Evolutionary conservation across 1,140 invertebrate species (phyloP).

Genomic region (Diploscapter pachys): DNA sequence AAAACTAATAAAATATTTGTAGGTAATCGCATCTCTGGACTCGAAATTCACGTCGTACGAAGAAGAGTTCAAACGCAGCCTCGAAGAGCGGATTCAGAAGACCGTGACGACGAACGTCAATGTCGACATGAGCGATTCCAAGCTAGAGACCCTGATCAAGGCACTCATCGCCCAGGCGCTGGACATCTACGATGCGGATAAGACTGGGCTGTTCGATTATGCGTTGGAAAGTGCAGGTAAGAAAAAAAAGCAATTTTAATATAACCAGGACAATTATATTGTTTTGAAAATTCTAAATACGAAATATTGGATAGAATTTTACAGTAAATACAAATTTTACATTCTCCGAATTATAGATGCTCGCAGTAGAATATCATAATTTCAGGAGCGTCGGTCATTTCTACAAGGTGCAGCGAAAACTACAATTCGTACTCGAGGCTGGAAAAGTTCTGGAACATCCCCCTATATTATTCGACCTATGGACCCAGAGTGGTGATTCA

Average conservation of each 20-base stretch:
- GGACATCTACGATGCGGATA: constrained; percentile 62
- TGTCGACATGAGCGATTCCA: constrained; percentile 10
- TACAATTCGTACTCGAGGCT: constrained; percentile 79
- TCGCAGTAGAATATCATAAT: no score
- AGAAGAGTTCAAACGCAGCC: no score
- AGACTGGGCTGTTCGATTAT: constrained; percentile 62
- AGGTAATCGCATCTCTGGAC: neutral
- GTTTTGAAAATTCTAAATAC: no score
- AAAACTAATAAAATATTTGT: constrained; percentile 10
- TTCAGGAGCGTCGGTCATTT: constrained; percentile 78
- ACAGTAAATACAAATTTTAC: no score
- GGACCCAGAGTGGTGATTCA: constrained; percentile 85
- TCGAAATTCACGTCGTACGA: constrained; percentile 2
- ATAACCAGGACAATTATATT: no score
- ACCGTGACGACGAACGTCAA: neutral
- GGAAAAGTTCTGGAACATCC: constrained; percentile 76
- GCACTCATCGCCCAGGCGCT: constrained; percentile 59
- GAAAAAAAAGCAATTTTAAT: no score
- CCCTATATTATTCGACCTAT: constrained; percentile 79
- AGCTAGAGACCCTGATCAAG: constrained; percentile 2
- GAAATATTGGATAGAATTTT: no score
- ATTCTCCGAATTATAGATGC: no score
- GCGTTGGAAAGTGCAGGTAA: constrained; percentile 61
- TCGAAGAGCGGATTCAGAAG: no score
- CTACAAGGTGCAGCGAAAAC: constrained; percentile 84